Evolutionary conservation across 2,113 vertebrate genomes (phyloP).

Genomic region (Cepphus grylle): DNA sequence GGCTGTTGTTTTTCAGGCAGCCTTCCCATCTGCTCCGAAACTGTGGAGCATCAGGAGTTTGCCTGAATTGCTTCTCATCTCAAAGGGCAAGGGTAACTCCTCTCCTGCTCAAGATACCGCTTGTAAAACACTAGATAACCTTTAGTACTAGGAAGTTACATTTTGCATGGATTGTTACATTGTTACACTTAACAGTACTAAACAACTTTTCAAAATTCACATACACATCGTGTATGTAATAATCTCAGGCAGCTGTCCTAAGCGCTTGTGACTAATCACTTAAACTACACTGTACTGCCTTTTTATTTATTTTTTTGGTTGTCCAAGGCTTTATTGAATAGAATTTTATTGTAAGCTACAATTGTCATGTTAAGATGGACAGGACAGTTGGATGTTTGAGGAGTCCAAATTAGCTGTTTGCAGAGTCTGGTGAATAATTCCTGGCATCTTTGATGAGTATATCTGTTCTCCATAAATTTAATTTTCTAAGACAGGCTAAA

Average conservation of each 20-base stretch:
- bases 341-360: not conserved
- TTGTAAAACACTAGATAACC: not conserved
- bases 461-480: not conserved
- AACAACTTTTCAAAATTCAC: not conserved
- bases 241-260: not conserved
- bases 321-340: not conserved
- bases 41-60: not conserved
- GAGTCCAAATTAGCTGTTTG: not conserved
- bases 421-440: not conserved
- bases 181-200: not conserved
- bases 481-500: not conserved
- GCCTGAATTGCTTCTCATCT: not conserved
- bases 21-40: not conserved
- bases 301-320: not conserved
- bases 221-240: too few relatives aligned
- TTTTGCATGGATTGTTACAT: not conserved
- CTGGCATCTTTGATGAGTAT: not conserved
- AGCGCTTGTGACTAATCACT: not conserved
- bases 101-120: not conserved
- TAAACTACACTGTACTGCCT: not conserved
- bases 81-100: not conserved
- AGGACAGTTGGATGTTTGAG: not conserved
- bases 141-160: not conserved
- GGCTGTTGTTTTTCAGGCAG: not conserved
- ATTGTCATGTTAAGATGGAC: not conserved